Evolutionary conservation across 2,113 vertebrate species (phyloP).

Genomic region (Shinisaurus crocodilurus): DNA sequence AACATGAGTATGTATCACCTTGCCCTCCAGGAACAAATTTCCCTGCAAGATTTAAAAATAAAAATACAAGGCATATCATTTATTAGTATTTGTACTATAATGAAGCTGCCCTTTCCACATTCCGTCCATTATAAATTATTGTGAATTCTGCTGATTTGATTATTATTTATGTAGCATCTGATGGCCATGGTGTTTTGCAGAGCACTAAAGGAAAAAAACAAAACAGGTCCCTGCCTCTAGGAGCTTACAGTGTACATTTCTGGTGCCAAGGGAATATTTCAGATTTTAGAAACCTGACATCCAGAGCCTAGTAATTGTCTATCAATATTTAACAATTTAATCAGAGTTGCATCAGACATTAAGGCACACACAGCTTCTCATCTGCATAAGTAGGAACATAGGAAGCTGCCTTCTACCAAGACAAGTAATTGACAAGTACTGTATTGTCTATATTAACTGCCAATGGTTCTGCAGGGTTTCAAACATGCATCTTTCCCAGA

Average conservation of each 20-base stretch:
- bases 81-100: background rate
- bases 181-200: background rate
- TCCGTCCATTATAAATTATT: background rate
- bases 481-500: background rate
- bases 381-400: background rate
- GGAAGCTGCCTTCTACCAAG: background rate
- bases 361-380: background rate
- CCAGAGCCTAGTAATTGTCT: background rate
- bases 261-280: background rate
- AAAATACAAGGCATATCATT: background rate
- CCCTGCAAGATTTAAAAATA: accelerated
- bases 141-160: background rate
- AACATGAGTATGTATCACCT: constrained; percentile 4
- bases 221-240: background rate
- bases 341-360: background rate
- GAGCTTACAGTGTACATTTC: background rate
- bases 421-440: background rate
- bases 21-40: background rate
- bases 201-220: background rate
- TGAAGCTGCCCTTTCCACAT: background rate
- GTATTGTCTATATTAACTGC: background rate
- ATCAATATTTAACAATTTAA: background rate
- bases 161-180: background rate
- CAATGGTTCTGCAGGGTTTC: background rate
- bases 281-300: background rate